Percentiles rank a stretch among this genome's conserved stretches.
Conservation (phyloP, 2,797 vertebrate species). For the Sebastes paucispinis region DNA sequence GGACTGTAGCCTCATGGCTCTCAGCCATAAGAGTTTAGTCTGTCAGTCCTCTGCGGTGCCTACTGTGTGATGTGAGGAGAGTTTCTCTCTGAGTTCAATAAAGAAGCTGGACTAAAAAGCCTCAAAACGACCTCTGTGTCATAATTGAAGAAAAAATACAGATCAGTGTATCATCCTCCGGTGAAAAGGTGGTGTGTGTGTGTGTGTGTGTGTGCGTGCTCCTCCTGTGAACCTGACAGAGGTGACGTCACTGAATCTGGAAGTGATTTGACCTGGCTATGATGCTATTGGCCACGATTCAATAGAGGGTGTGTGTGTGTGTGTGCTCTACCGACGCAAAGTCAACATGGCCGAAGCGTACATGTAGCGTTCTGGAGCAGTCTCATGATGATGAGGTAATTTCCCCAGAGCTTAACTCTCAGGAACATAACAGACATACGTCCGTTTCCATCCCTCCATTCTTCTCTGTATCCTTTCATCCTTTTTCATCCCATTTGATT, state of each 20-base stretch:
- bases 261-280: conserved; percentile 89
- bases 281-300: conserved; percentile 89
- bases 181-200: conserved; percentile 36
- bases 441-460: conserved; percentile 50
- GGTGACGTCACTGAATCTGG: conserved; percentile 87
- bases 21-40: conserved; percentile 24
- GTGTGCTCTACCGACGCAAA: conserved; percentile 62
- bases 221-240: conserved; percentile 80
- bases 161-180: conserved; percentile 27
- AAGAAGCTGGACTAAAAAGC: conserved; percentile 29
- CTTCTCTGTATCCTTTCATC: conserved; percentile 36
- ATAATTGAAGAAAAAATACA: conserved; percentile 36
- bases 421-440: conserved; percentile 77
- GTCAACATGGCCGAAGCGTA: conserved; percentile 86
- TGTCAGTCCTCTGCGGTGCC: conserved; percentile 31
- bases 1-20: conserved; percentile 8
- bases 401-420: conserved; percentile 87
- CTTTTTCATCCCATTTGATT: conserved; percentile 13
- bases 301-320: conserved; percentile 67
- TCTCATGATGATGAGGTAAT: conserved; percentile 88
- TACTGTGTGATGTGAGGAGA: conserved; percentile 11
- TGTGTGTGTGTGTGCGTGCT: conserved; percentile 52
- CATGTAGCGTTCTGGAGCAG: conserved; percentile 77
- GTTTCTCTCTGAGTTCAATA: conserved; percentile 15
- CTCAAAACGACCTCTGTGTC: conserved; percentile 29